phyloP scores from a whole-genome alignment of 2,797 vertebrate genomes.

The Leucoraja ocellata region DNA sequence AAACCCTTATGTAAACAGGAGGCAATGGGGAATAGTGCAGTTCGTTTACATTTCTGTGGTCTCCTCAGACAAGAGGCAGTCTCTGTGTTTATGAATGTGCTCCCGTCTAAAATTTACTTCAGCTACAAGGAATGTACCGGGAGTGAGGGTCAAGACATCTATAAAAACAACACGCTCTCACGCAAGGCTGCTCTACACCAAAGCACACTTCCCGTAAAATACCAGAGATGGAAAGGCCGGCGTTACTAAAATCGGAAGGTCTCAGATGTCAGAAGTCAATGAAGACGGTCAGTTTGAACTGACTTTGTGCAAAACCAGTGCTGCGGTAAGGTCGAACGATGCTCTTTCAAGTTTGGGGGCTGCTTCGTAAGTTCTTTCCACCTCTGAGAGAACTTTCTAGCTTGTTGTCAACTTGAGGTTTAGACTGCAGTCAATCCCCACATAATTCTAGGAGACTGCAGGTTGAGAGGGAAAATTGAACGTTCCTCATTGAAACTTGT shows the following conservation, averaged over 20 bases:
- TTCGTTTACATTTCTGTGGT: conserved; percentile 21
- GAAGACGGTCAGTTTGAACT: background rate
- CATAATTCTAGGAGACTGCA: background rate
- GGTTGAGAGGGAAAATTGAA: too few relatives aligned
- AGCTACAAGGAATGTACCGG: background rate
- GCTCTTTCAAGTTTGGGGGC: background rate
- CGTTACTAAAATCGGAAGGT: too few relatives aligned
- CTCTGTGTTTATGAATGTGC: conserved; percentile 4
- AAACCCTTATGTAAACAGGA: background rate
- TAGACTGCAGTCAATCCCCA: background rate
- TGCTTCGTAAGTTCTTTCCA: background rate
- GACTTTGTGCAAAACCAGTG: background rate
- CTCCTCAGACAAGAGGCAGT: background rate
- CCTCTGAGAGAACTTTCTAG: background rate
- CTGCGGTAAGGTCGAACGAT: background rate
- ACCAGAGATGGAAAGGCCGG: too few relatives aligned
- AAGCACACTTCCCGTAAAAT: too few relatives aligned
- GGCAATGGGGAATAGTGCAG: background rate
- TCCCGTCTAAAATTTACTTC: background rate
- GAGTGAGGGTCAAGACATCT: background rate
- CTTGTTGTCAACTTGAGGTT: background rate
- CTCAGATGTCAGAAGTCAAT: too few relatives aligned
- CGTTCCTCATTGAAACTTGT: too few relatives aligned
- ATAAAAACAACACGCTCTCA: background rate
- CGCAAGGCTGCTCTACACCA: background rate